A percentile compares a stretch with the other conserved stretches of the same genome.
These are phyloP conservation scores for Bhutanitis thaidina DNA, from an alignment of 2,888 invertebrate genomes.

Conservation along the genomic window DNA sequence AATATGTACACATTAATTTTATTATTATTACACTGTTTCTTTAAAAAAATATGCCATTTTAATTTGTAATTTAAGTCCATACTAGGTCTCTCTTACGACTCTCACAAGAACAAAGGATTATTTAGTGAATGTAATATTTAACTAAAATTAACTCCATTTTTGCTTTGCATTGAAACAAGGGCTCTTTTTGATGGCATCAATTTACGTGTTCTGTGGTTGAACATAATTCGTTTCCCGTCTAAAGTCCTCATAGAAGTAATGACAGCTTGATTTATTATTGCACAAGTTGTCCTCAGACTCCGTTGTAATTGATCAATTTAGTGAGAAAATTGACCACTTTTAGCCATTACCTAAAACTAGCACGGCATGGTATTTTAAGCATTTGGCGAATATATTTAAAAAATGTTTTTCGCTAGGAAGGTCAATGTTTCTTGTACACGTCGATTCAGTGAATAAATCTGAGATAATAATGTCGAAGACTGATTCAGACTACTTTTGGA, in stretches of 20 bases:
- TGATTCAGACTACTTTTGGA: no score
- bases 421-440: no score
- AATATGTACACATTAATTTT: no score
- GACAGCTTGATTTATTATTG: slow-evolving; percentile 54
- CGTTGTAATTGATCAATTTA: slow-evolving; percentile 60
- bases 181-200: background rate
- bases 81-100: no score
- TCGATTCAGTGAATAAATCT: no score
- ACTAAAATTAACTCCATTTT: no score
- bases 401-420: background rate
- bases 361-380: slow-evolving; percentile 35
- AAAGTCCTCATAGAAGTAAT: slow-evolving; percentile 41
- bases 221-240: slow-evolving; percentile 27
- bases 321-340: slow-evolving; percentile 51
- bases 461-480: no score
- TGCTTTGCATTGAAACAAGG: background rate
- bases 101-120: no score
- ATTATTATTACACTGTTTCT: no score
- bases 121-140: no score
- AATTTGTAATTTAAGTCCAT: no score
- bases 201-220: background rate
- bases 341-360: slow-evolving; percentile 34
- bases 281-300: slow-evolving; percentile 46
- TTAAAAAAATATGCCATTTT: no score
- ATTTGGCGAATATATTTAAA: background rate